Percentiles rank a stretch among this genome's conserved stretches.
Conservation (phyloP, 2,797 vertebrate species). For the Sciurus vulgaris region DNA sequence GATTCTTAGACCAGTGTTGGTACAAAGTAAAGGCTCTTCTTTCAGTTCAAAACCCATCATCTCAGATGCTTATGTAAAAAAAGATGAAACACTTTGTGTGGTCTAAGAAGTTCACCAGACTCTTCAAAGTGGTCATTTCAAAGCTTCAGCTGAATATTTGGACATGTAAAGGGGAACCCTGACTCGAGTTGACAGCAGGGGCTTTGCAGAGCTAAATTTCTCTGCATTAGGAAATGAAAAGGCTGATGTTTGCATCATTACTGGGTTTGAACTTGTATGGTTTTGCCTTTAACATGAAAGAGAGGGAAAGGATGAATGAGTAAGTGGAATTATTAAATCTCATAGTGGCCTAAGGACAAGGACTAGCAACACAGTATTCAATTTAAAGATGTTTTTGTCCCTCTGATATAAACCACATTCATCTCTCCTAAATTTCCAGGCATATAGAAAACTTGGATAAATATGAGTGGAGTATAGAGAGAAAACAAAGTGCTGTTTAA, state of each 20-base stretch:
- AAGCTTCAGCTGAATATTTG: constrained; percentile 52
- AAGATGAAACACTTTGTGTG: not conserved
- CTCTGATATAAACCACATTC: not conserved
- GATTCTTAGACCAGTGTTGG: not conserved
- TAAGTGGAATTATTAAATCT: constrained; percentile 20
- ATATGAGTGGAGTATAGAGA: not conserved
- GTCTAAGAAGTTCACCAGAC: constrained; percentile 19
- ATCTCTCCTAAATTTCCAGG: constrained; percentile 16
- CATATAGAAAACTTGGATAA: not conserved
- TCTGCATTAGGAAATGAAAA: not conserved
- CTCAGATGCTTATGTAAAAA: constrained; percentile 27
- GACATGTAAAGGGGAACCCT: not conserved
- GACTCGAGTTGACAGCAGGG: not conserved
- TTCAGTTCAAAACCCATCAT: not conserved
- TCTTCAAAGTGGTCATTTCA: constrained; percentile 70
- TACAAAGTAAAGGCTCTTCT: constrained; percentile 58
- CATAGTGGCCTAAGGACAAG: not conserved
- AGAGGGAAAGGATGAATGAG: not conserved
- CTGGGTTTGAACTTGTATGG: not conserved
- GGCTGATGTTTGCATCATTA: not conserved
- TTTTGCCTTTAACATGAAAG: constrained; percentile 40
- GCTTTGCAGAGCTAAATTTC: not conserved
- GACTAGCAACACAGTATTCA: not conserved
- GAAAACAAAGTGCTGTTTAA: not conserved
- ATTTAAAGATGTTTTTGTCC: constrained; percentile 27